A percentile compares a stretch with the other conserved stretches of the same genome.
Conservation (phyloP, 2,888 invertebrate genomes). For the Cantharis flavilabris region DNA sequence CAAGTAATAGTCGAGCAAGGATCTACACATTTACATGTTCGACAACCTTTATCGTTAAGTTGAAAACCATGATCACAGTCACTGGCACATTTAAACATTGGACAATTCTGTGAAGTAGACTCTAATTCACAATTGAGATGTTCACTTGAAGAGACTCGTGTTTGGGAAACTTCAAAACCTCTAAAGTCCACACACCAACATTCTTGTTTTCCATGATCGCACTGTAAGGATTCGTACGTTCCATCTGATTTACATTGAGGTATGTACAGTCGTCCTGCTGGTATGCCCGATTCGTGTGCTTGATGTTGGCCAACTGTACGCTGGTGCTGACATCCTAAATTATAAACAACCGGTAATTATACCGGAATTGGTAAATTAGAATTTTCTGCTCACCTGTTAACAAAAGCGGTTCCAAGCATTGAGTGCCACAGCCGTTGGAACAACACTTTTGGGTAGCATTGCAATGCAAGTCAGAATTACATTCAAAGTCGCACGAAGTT, state of each 20-base stretch:
- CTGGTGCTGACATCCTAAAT: slow-evolving; percentile 69
- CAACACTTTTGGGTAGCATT: slow-evolving; percentile 75
- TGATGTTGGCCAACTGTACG: slow-evolving; percentile 61
- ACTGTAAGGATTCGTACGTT: slow-evolving; percentile 72
- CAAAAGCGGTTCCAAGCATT: slow-evolving; percentile 74
- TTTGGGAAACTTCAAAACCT: slow-evolving; percentile 77
- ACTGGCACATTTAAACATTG: slow-evolving; percentile 56
- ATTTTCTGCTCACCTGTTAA: slow-evolving; percentile 60
- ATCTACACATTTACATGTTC: slow-evolving; percentile 75
- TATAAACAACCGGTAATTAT: background rate
- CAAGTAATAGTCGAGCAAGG: slow-evolving; percentile 78
- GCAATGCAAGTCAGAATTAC: slow-evolving; percentile 78
- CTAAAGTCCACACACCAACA: slow-evolving; percentile 83
- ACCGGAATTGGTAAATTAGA: background rate
- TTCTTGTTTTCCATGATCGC: slow-evolving; percentile 66
- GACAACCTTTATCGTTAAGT: slow-evolving; percentile 69
- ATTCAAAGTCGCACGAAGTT: slow-evolving; percentile 76
- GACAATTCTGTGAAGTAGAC: slow-evolving; percentile 55
- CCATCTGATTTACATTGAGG: slow-evolving; percentile 76
- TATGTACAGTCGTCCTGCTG: slow-evolving; percentile 74
- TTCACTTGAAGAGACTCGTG: slow-evolving; percentile 56
- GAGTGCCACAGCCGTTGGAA: slow-evolving; percentile 85
- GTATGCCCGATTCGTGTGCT: slow-evolving; percentile 73
- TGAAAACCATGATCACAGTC: slow-evolving; percentile 69
- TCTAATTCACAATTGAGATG: slow-evolving; percentile 55